Conservation (phyloP, 2,888 invertebrate genomes). For the Drosophila longiperda region DNA sequence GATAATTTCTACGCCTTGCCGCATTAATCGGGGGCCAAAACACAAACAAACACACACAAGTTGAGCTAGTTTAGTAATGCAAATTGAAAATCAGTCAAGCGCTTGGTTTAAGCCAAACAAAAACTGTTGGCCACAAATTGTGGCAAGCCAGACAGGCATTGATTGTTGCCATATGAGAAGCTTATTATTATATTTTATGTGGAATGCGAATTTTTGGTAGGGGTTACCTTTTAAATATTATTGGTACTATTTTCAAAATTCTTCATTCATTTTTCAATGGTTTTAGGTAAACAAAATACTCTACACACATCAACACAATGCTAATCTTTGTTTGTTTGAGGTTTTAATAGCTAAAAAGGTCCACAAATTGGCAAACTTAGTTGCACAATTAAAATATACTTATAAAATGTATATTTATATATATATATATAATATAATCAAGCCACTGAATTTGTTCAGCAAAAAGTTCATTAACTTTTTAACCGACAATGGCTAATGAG, state of each 20-base stretch:
- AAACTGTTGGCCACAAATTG: constrained; percentile 29
- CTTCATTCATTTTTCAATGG: background rate
- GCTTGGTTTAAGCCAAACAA: constrained; percentile 20
- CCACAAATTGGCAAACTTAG: background rate
- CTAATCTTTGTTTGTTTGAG: background rate
- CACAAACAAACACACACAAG: background rate
- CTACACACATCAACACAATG: background rate
- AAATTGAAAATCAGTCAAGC: constrained; percentile 50
- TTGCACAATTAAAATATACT: background rate
- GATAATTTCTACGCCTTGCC: constrained; percentile 7
- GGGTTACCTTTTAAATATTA: background rate
- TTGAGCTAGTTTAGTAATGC: constrained; percentile 18
- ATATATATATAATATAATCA: too few species aligned
- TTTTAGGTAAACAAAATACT: background rate
- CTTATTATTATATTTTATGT: background rate
- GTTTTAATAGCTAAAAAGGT: background rate
- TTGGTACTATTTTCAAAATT: background rate
- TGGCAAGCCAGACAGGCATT: constrained; percentile 11
- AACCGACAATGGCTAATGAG: background rate
- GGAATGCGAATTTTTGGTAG: background rate
- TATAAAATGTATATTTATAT: too few species aligned
- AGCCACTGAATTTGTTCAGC: background rate
- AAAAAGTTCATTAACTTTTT: background rate
- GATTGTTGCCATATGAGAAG: constrained; percentile 7
- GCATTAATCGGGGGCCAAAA: constrained; percentile 23